Conservation (phyloP, 2,113 vertebrate species). For the Miniopterus natalensis region DNA sequence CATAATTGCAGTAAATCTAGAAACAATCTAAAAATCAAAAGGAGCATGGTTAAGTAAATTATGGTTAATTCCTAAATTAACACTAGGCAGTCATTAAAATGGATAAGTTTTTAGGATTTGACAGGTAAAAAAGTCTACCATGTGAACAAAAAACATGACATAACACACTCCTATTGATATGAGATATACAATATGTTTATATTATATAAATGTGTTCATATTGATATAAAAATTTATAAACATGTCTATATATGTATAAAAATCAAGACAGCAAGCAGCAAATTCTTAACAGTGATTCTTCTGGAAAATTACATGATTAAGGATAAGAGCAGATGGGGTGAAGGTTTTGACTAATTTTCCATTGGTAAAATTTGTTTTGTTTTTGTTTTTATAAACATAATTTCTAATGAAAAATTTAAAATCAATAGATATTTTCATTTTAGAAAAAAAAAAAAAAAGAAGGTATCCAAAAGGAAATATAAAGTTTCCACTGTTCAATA, state of each 20-base stretch:
- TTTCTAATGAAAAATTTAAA: conserved; percentile 1
- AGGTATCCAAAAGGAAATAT: not conserved
- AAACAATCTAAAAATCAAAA: conserved; percentile 34
- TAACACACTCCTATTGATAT: not conserved
- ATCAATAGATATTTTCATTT: not conserved
- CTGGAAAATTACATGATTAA: conserved; percentile 8
- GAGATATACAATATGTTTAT: not conserved
- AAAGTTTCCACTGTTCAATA: not conserved
- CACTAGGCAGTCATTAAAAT: not conserved
- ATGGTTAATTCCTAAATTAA: not conserved
- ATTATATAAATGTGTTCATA: not conserved
- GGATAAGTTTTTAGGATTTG: not conserved
- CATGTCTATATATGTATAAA: not conserved
- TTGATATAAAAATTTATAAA: not conserved
- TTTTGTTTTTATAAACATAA: conserved; percentile 14
- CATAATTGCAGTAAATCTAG: not conserved
- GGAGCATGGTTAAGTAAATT: not conserved
- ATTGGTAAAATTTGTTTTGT: not conserved
- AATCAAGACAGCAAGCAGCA: not conserved
- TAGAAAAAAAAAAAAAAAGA: not conserved
- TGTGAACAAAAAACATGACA: not conserved
- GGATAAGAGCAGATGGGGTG: not conserved
- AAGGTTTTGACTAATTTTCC: conserved; percentile 2
- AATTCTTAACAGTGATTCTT: conserved; percentile 29
- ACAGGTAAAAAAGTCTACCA: not conserved